A percentile compares a stretch with the other conserved stretches of the same genome.
These are phyloP conservation scores for Eucidaris tribuloides DNA, from an alignment of 35 echinoderm and acorn worm genomes.

Conservation along the genomic window DNA sequence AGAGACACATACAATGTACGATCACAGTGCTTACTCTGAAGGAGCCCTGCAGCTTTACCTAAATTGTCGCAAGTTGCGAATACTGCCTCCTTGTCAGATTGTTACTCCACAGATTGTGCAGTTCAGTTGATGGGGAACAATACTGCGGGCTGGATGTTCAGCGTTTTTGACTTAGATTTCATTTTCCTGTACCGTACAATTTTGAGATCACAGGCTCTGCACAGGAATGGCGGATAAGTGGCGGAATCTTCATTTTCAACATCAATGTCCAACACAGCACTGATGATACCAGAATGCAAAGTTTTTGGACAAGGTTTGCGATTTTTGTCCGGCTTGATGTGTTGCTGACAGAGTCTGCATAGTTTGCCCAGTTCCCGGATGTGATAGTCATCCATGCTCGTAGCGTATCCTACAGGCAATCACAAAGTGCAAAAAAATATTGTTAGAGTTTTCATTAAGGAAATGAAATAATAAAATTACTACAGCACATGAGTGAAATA, in stretches of 20 bases:
- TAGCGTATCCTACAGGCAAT: no score
- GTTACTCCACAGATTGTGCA: background rate
- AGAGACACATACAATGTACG: background rate
- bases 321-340: no score
- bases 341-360: no score
- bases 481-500: no score
- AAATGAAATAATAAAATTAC: no score
- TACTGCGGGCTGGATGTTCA: conserved; percentile 9
- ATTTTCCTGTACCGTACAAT: conserved; percentile 13
- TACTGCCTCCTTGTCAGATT: background rate
- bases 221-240: conserved; percentile 40
- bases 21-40: background rate
- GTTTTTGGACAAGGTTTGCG: no score
- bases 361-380: no score
- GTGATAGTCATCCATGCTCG: no score
- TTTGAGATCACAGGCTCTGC: conserved; percentile 30
- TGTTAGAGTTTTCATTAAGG: no score
- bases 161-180: background rate
- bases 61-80: background rate
- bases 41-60: background rate
- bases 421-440: no score
- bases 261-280: conserved; percentile 8
- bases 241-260: background rate
- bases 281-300: no score
- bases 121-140: background rate